Percentiles rank a stretch among this genome's conserved stretches.
These are phyloP conservation scores for Bufo gargarizans DNA, from an alignment of 2,113 vertebrate genomes.

Conservation along the genomic window DNA sequence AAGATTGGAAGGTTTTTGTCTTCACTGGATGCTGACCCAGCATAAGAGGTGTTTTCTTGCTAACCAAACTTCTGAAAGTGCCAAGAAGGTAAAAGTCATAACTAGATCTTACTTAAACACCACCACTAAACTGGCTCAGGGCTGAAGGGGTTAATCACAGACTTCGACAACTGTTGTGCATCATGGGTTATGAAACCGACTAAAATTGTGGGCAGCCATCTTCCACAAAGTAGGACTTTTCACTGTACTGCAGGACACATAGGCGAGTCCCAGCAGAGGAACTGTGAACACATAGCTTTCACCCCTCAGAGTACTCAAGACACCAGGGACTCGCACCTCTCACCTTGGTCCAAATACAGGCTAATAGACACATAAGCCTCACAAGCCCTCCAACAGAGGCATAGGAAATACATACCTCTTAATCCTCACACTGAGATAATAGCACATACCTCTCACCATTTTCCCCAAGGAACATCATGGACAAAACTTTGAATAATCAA, in stretches of 20 bases:
- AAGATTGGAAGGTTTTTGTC: slow-evolving; percentile 40
- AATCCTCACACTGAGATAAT: slow-evolving; percentile 55
- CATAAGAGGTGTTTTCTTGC: slow-evolving; percentile 31
- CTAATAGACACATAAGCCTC: slow-evolving; percentile 34
- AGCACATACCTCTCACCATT: slow-evolving; percentile 56
- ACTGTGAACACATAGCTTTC: slow-evolving; percentile 45
- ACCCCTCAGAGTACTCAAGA: slow-evolving; percentile 44
- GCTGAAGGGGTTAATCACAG: slow-evolving; percentile 58
- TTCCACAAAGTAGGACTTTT: slow-evolving; percentile 38
- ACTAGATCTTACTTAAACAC: slow-evolving; percentile 39
- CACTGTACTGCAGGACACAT: slow-evolving; percentile 36
- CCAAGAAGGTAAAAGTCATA: slow-evolving; percentile 40
- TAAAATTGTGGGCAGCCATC: slow-evolving; percentile 52
- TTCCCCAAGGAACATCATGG: slow-evolving; percentile 58
- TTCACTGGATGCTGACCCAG: slow-evolving; percentile 44
- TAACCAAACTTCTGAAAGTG: slow-evolving; percentile 52
- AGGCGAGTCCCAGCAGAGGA: slow-evolving; percentile 40
- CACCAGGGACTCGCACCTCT: slow-evolving; percentile 39
- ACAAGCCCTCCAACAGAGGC: slow-evolving; percentile 40
- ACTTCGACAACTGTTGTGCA: slow-evolving; percentile 53
- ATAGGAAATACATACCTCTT: slow-evolving; percentile 43
- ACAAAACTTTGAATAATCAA: slow-evolving; percentile 59
- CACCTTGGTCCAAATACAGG: slow-evolving; percentile 28
- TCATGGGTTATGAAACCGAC: slow-evolving; percentile 51
- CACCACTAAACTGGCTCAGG: slow-evolving; percentile 54